Evolutionary conservation across 2,888 invertebrate genomes (phyloP).

Genomic region (Fabriciana adippe): DNA sequence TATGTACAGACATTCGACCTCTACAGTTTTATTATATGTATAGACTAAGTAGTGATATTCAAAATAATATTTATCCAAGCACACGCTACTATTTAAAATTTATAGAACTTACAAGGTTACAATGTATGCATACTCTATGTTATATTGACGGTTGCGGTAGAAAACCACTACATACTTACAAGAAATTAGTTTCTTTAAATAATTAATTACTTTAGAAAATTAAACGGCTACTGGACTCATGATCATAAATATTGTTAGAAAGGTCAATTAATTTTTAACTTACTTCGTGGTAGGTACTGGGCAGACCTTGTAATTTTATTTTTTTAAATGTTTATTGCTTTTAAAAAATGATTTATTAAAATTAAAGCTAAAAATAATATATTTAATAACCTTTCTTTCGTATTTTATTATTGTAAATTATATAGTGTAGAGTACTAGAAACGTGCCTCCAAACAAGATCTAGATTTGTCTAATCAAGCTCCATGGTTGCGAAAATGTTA

Average conservation of each 20-base stretch:
- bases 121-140: constrained; percentile 27
- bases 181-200: constrained; percentile 52
- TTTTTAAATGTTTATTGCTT: neutral
- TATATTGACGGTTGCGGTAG: constrained; percentile 50
- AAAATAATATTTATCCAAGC: neutral
- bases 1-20: too few relatives aligned
- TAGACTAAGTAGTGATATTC: neutral
- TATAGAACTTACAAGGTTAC: constrained; percentile 30
- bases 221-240: constrained; percentile 39
- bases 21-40: too few relatives aligned
- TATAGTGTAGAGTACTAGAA: neutral
- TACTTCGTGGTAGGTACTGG: too few relatives aligned
- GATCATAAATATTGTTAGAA: constrained; percentile 1
- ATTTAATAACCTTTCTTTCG: neutral
- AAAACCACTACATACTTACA: constrained; percentile 50
- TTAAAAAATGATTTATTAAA: neutral
- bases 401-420: constrained; percentile 1
- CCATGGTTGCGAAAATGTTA: constrained; percentile 15
- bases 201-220: constrained; percentile 56
- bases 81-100: constrained; percentile 10
- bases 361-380: neutral
- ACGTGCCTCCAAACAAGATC: neutral
- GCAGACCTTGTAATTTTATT: neutral
- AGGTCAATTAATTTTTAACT: neutral
- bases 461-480: constrained; percentile 12